Conservation (phyloP, 1,140 invertebrate genomes). For the Protaetia brevitarsis region DNA sequence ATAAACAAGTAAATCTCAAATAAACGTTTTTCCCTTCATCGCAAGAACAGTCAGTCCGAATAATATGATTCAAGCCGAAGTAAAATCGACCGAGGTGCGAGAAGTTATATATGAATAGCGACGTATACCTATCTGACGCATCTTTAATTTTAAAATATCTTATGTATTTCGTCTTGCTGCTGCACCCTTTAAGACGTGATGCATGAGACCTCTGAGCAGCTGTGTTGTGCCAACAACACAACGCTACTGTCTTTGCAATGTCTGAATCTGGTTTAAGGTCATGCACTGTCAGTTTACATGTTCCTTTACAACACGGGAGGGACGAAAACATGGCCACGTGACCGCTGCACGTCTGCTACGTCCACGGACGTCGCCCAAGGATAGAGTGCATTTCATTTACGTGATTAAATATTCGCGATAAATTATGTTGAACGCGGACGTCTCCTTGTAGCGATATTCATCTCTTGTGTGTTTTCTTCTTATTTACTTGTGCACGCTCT, state of each 20-base stretch:
- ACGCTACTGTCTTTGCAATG: not conserved
- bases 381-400: conserved; percentile 8
- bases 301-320: not conserved
- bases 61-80: no score
- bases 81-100: no score
- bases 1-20: no score
- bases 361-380: not conserved
- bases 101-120: no score
- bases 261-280: conserved; percentile 16
- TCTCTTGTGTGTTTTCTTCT: no score
- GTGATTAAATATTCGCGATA: conserved; percentile 17
- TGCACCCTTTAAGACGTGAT: not conserved
- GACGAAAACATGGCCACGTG: conserved; percentile 1
- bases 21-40: no score
- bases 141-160: not conserved
- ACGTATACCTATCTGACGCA: not conserved
- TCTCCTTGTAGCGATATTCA: not conserved
- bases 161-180: not conserved
- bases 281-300: conserved; percentile 13
- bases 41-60: no score
- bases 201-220: not conserved
- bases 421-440: conserved; percentile 1
- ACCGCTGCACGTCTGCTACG: no score
- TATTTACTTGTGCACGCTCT: no score
- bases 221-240: not conserved